Evolutionary conservation across 1,140 invertebrate species (phyloP), one percentile per base, ranked within the genome.

Genomic region (Dryas iulia): DNA sequence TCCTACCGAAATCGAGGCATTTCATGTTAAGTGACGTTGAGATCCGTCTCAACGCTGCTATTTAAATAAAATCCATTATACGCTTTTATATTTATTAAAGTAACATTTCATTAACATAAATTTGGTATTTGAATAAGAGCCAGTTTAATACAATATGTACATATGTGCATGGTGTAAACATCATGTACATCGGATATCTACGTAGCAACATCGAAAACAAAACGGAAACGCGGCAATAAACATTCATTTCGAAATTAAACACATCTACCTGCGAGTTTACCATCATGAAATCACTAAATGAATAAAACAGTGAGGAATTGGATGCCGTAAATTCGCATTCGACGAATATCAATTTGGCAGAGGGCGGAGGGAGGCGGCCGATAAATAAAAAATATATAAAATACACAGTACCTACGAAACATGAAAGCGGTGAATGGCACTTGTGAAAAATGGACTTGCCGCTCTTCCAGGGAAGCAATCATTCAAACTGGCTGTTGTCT

Each of bases 361-460:
- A 81, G 81, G 77, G 78, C 73, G 76, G 76, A 74, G 72, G 83
- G 76, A 82, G 82, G 77, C 39, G 39, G 39, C 39, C 73, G 86
- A 89, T 90, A 91, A 90, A 89, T 87, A 89, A 88, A 89, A 89
- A 71, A 88, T 83, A 89, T 84, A 90, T 86, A 90, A 86, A 83
- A 91, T 85, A 91, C 80, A 90, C 80, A 81, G 83, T 84, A 80
- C 78, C 73, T 73, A 78, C 79, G 82, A 78, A 86, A 86, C 86
- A 87, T 89, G 86, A 89, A 89, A 87, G 87, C 87, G 79, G 81
- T 85, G 86, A 91, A 91, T 91, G 89, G 87, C 89, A 91, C 89
- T 91, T 88, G 87, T 91, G 89, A 91, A 91, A 91, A 91, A 91
- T 91, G 89, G 89, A 91, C 89, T 90, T 82, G 86, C 85, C 87